Evolutionary conservation across 1,140 invertebrate genomes (phyloP), one percentile per base, ranked within the genome.

Genomic region (Chrysoperla carnea): DNA sequence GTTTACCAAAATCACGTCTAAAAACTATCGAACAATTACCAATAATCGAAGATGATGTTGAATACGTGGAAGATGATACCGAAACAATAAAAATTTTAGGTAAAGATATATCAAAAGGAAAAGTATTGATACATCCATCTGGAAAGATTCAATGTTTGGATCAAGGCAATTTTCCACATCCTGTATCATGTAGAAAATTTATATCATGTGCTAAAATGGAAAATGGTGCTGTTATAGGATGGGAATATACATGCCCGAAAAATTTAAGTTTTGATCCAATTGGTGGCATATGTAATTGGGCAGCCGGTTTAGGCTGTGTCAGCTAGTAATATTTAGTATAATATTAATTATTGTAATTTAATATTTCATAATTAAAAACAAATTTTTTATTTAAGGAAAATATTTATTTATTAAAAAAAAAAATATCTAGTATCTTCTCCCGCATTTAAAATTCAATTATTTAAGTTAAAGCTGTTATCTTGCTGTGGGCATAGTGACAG

Each of bases 281-380:
- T 5, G 85, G 85, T 12, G 84, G 84, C 14, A 89, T 89, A 47
- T 91, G 87, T 55, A 89, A 89, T 57, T 89, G 84, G 84, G 78
- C 81, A 1, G 74, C 78, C 5, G 81, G 76, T 4, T 61, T 83
- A 28, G 78, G 78, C 8, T 86, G 83, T 51, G 72, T 72, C 46
- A 75, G 75, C 43, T 67, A 61, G 40, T 33, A 39, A 31, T n/a
- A 38, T 38, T 39, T 39, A n/a, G 3, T 5, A 11, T n/a, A 40
- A 14, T 28, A 37, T 37, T 37, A 37, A 37, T 37, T 37, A 23
- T 23, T 23, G 17, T 23, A 23, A 23, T 23, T 23, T 23, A 23
- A 23, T 23, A 3, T 23, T 23, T 23, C 17, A 23, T 23, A 23
- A 23, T 23, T 23, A 23, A 23, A 23, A 23, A 23, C 17, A 23